Base-by-base conservation (phyloP, 2,113 vertebrate species). In the Neodontobutis hainanensis region DNA sequence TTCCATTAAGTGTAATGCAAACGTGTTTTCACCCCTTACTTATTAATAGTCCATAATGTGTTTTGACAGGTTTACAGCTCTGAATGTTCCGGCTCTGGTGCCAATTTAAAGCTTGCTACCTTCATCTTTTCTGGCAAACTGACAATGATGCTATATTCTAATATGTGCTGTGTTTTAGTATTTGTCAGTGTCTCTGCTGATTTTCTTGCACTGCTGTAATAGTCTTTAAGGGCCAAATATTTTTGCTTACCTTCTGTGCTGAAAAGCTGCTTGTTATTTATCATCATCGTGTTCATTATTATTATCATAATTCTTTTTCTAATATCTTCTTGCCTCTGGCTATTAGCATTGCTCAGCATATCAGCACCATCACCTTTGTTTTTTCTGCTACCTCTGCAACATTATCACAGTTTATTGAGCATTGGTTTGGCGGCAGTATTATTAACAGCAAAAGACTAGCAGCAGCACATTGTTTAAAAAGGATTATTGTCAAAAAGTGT, bases 321-420 rank as follows among this genome's bases (percentile, higher is more conserved):
- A 50, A 35, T 35, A 67, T 46, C 15, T 49, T n/a, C 47, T 32
- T 61, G 47, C 63, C 35, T 27, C 27, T 34, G 53, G 14, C 27
- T 47, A 65, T 64, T 65, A 64, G 10, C 34, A 71, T 55, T 68
- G 38, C 55, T 73, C 83, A 76, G 60, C 73, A 51, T 45, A 67
- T 53, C 53, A 49, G 48, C 61, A 42, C 6, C 0, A 44, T 73
- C 58, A 61, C 49, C 70, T 85, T 87, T 78, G 53, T 53, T 73
- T 82, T 46, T 71, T n/a, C n/a, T 71, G 61, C 72, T 53, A 45
- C 68, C 49, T 71, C 64, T 77, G 77, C 75, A 83, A 16, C 58
- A 45, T 40, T 48, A 7, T 16, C 64, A 35, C 36, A 69, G 35
- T 77, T 15, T 60, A 6, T 75, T 48, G 46, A 53, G 68, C 63